Conservation (phyloP, 1,140 invertebrate species). For the Caerostris darwini region DNA sequence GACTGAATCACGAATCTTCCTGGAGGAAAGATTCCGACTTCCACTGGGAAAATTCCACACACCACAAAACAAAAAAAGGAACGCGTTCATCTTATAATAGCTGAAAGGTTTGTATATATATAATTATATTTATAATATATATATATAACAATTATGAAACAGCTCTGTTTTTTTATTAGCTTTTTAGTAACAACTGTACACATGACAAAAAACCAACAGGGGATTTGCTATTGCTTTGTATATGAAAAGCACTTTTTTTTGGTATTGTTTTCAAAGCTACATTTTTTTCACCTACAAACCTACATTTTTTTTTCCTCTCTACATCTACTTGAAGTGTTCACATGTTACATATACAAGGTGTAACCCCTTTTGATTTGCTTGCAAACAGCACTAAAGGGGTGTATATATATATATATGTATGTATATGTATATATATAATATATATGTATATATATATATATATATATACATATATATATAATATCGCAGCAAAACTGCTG, state of each 20-base stretch:
- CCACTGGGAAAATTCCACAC: neutral
- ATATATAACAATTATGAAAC: constrained; percentile 78
- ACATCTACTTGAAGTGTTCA: constrained; percentile 72
- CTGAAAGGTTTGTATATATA: constrained; percentile 63
- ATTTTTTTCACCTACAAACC: constrained; percentile 25
- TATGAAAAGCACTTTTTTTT: constrained; percentile 49
- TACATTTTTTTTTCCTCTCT: constrained; percentile 19
- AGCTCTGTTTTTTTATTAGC: constrained; percentile 64
- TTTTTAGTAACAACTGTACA: constrained; percentile 75
- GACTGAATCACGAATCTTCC: too few species aligned
- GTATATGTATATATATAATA: neutral
- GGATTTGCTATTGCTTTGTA: constrained; percentile 70
- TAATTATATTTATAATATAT: constrained; percentile 71
- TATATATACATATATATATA: constrained; percentile 23
- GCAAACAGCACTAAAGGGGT: constrained; percentile 50
- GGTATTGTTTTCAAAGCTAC: constrained; percentile 62
- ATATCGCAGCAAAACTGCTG: constrained; percentile 69
- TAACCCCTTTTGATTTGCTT: constrained; percentile 22
- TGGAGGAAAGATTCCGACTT: too few species aligned
- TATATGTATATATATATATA: too few species aligned
- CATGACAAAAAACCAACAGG: constrained; percentile 71
- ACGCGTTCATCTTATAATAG: constrained; percentile 47
- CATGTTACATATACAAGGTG: constrained; percentile 71
- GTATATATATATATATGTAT: constrained; percentile 39
- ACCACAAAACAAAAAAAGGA: neutral